A percentile compares a stretch with the other conserved stretches of the same genome.
Evolutionary conservation across 2,888 invertebrate genomes (phyloP).

Genomic region (Gastracanthus pulcherrimus): DNA sequence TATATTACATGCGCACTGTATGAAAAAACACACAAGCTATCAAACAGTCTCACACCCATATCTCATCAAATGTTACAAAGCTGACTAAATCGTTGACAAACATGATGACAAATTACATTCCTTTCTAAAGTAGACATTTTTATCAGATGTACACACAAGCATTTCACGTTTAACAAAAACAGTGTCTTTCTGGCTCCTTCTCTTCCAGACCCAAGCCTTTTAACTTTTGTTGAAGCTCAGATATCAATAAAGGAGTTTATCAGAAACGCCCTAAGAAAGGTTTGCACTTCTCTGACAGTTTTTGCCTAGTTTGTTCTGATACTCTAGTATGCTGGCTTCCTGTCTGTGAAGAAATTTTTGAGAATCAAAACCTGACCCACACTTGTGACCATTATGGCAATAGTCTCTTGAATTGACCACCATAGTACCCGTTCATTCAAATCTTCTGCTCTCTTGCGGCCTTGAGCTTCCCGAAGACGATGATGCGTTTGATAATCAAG

Average conservation of each 20-base stretch:
- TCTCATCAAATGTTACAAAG: conserved; percentile 40
- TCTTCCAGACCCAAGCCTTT: conserved; percentile 3
- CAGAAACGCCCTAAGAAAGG: conserved; percentile 16
- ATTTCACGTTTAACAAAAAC: conserved; percentile 51
- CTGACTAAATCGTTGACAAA: conserved; percentile 37
- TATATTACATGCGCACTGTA: conserved; percentile 69
- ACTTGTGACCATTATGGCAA: conserved; percentile 90
- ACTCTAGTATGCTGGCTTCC: conserved; percentile 64
- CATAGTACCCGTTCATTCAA: conserved; percentile 95
- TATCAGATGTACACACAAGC: conserved; percentile 31
- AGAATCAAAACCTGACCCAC: conserved; percentile 94
- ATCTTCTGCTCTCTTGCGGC: conserved; percentile 97
- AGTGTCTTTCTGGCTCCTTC: conserved; percentile 20
- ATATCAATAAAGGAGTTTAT: not conserved
- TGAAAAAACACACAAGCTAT: conserved; percentile 61
- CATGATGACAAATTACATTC: conserved; percentile 27
- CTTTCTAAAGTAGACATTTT: conserved; percentile 36
- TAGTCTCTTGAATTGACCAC: conserved; percentile 95
- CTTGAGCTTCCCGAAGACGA: conserved; percentile 94
- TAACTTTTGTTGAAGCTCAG: conserved; percentile 17
- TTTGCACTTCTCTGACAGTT: not conserved
- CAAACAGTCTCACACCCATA: conserved; percentile 39
- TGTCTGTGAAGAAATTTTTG: conserved; percentile 91
- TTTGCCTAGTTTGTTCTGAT: not conserved
- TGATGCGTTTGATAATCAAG: conserved; percentile 99